Evolutionary conservation across 1,140 invertebrate genomes (phyloP).

Genomic region (Thrips palmi): DNA sequence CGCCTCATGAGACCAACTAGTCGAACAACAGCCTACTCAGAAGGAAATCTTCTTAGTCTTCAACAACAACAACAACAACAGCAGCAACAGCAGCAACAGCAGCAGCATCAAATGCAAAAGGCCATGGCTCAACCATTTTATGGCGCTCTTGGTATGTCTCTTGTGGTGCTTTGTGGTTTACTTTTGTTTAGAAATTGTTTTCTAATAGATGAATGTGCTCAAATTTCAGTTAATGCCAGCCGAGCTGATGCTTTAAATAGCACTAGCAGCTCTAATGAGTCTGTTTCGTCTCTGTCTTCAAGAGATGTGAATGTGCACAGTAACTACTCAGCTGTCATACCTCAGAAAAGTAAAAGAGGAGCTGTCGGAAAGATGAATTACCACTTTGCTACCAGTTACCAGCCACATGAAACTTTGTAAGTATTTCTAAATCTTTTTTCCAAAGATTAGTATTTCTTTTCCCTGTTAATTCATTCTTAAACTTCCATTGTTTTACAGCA

Average conservation of each 20-base stretch:
- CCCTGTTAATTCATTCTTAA: conserved; percentile 10
- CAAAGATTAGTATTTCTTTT: background rate
- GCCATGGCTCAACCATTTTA: no score
- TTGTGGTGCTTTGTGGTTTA: no score
- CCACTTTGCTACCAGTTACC: conserved; percentile 20
- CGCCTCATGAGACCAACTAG: no score
- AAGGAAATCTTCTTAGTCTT: no score
- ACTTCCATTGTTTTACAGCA: conserved; percentile 20
- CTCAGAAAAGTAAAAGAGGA: conserved; percentile 17
- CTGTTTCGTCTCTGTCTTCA: conserved; percentile 40
- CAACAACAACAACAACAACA: no score
- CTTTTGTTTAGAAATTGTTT: no score
- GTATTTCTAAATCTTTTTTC: conserved; percentile 10
- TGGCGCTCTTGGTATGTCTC: no score
- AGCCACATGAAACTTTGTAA: conserved; percentile 20
- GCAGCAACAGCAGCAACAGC: no score
- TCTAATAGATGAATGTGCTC: no score
- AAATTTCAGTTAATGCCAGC: conserved; percentile 15
- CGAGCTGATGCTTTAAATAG: conserved; percentile 20
- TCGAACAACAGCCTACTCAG: no score
- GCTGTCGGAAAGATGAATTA: conserved; percentile 9
- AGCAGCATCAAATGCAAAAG: no score
- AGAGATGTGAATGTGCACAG: conserved; percentile 19
- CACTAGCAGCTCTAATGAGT: conserved; percentile 55
- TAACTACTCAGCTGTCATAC: conserved; percentile 21